These are phyloP conservation scores for Cossypha niveicapilla DNA, from an alignment of 2,797 vertebrate genomes.

Conservation along the genomic window DNA sequence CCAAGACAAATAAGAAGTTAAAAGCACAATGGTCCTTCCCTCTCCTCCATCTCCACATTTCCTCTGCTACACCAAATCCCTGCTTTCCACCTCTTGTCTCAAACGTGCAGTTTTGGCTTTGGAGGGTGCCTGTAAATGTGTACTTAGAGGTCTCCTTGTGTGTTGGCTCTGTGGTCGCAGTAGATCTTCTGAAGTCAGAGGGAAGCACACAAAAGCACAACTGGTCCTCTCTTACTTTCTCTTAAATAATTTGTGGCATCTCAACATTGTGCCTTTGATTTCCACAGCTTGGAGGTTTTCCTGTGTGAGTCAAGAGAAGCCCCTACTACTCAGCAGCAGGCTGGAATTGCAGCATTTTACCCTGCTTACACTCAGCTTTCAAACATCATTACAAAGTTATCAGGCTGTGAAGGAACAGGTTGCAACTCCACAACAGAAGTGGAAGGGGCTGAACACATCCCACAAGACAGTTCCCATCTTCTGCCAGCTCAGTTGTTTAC, in stretches of 20 bases:
- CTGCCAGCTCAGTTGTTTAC: not conserved
- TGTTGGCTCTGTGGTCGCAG: not conserved
- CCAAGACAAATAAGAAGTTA: not conserved
- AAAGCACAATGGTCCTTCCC: not conserved
- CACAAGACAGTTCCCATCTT: not conserved
- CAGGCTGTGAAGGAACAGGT: not conserved
- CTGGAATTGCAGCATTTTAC: not conserved
- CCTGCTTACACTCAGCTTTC: not conserved
- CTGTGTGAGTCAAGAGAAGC: not conserved
- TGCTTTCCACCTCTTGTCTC: not conserved
- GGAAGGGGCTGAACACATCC: not conserved
- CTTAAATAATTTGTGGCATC: not conserved
- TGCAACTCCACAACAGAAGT: not conserved
- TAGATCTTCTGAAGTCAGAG: not conserved
- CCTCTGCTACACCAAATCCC: not conserved
- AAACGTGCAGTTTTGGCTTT: not conserved
- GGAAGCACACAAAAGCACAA: not conserved
- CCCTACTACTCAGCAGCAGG: not conserved
- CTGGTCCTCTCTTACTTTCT: not conserved
- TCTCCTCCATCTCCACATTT: rapidly evolving
- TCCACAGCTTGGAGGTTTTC: not conserved
- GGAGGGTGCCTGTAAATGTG: not conserved
- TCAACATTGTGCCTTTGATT: not conserved
- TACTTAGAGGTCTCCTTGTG: not conserved
- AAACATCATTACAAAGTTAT: not conserved